Evolutionary conservation across 2,888 invertebrate genomes (phyloP).

Genomic region (Thelaira solivaga): DNA sequence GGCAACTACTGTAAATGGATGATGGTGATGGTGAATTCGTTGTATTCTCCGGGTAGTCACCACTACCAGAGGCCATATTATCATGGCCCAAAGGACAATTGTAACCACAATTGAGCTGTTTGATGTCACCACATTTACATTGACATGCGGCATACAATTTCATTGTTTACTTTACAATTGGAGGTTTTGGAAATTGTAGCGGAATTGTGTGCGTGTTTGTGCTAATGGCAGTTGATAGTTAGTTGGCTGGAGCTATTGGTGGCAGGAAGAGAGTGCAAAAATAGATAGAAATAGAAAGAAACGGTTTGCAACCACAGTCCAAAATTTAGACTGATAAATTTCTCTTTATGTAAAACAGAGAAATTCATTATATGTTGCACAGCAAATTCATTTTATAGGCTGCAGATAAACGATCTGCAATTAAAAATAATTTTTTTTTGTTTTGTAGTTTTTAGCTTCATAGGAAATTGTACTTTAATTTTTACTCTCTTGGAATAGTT

Average conservation of each 20-base stretch:
- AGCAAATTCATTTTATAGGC: background rate
- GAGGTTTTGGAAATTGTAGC: conserved; percentile 28
- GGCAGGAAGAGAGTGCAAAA: conserved; percentile 24
- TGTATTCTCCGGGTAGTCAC: conserved; percentile 64
- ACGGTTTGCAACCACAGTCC: conserved; percentile 8
- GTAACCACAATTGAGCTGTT: conserved; percentile 61
- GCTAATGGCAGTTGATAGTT: conserved; percentile 2
- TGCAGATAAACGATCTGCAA: conserved; percentile 46
- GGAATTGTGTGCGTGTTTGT: conserved; percentile 7
- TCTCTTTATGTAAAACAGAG: conserved; percentile 13
- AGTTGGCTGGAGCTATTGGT: too few species aligned
- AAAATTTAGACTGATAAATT: conserved; percentile 34
- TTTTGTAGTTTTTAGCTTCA: too few species aligned
- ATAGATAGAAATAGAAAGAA: conserved; percentile 16
- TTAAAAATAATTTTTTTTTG: background rate
- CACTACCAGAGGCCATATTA: conserved; percentile 72
- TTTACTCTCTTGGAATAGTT: too few species aligned
- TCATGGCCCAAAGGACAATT: conserved; percentile 65
- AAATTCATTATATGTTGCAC: conserved; percentile 44
- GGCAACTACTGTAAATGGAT: conserved; percentile 75
- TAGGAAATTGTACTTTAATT: too few species aligned
- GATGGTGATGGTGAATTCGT: conserved; percentile 71
- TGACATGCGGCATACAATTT: conserved; percentile 75
- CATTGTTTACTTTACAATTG: conserved; percentile 67
- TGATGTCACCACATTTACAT: conserved; percentile 74